Evolutionary conservation across 2,113 vertebrate genomes (phyloP).

Genomic region (Mustelus asterias): DNA sequence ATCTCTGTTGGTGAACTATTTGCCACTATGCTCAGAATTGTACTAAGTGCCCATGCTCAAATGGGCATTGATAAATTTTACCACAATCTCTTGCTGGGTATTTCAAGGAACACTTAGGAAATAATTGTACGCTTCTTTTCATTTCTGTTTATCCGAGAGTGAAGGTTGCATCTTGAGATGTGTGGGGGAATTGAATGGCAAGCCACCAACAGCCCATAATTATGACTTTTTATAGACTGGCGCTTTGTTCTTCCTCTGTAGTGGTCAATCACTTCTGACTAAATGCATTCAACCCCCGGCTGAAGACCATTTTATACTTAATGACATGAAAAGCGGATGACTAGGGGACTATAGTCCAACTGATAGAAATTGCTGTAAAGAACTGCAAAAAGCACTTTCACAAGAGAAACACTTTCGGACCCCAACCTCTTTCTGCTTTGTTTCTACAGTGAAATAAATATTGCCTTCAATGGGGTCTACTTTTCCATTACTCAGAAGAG

Average conservation of each 20-base stretch:
- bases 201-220: not conserved
- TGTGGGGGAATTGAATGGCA: not conserved
- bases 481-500: not conserved
- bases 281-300: not conserved
- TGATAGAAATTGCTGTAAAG: not conserved
- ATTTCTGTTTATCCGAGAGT: not conserved
- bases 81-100: not conserved
- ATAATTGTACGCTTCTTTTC: not conserved
- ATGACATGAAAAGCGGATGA: not conserved
- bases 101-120: not conserved
- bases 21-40: not conserved
- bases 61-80: not conserved
- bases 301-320: not conserved
- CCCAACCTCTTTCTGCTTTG: not conserved
- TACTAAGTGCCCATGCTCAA: not conserved
- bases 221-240: not conserved
- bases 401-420: not conserved
- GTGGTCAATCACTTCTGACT: not conserved
- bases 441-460: not conserved
- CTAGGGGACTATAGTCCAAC: not conserved
- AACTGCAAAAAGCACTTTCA: not conserved
- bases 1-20: not conserved
- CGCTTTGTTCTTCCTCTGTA: not conserved
- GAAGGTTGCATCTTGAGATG: not conserved
- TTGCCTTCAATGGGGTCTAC: not conserved